A percentile compares a stretch with the other conserved stretches of the same genome.
These are phyloP conservation scores for Columbina picui DNA, from an alignment of 2,113 vertebrate species.

Conservation along the genomic window DNA sequence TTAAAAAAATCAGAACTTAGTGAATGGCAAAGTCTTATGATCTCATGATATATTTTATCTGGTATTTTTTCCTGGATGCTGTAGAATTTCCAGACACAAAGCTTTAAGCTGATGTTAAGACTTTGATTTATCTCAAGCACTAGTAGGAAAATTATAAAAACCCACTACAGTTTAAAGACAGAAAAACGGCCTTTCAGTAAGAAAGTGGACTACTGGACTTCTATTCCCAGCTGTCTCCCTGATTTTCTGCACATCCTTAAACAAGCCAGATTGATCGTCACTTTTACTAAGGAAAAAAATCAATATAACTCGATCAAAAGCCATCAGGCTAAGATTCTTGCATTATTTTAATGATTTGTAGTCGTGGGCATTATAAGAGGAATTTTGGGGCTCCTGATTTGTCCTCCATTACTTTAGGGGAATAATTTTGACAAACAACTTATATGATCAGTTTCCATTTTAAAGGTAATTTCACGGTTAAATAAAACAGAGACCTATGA, in stretches of 20 bases:
- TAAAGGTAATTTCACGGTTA: not conserved
- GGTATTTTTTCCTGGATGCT: not conserved
- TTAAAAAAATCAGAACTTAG: conserved; percentile 81
- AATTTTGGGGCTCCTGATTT: not conserved
- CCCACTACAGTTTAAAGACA: not conserved
- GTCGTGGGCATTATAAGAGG: not conserved
- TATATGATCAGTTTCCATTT: not conserved
- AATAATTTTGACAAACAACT: not conserved
- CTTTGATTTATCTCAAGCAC: not conserved
- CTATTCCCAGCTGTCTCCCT: not conserved
- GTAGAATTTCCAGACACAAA: conserved; percentile 12
- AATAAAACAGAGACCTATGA: not conserved
- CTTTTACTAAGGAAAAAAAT: not conserved
- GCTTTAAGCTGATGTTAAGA: not conserved
- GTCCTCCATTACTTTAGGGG: not conserved
- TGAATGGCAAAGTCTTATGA: conserved; percentile 66
- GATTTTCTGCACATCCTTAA: not conserved
- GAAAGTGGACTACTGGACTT: not conserved
- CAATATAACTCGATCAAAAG: not conserved
- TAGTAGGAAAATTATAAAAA: not conserved
- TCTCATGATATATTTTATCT: conserved; percentile 15
- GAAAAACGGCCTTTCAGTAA: not conserved
- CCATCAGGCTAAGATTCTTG: not conserved
- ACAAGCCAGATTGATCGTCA: not conserved
- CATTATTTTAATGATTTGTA: not conserved